Base-by-base conservation (phyloP, 2,797 vertebrate genomes). In the Salmo trutta region DNA sequence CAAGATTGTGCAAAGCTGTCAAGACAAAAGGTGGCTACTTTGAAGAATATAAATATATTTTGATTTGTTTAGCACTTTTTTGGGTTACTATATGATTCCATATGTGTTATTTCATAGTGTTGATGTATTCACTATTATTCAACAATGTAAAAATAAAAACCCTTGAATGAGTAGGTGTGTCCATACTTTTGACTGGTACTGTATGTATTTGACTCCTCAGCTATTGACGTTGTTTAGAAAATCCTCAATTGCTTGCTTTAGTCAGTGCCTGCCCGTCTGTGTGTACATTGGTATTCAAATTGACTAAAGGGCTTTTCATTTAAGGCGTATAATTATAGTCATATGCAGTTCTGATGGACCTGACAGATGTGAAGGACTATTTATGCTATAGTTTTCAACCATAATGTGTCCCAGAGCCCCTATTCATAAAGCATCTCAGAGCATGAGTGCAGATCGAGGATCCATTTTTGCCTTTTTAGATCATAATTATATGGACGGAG, bases 351-450 rank as follows among this genome's bases (percentile, higher is more conserved):
- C 89, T 91, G 86, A 93, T 93, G 92, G 90, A 93, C 93, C 92
- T 92, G 93, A 93, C 93, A 93, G 93, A 94, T 94, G 93, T 92
- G 93, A 94, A 94, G 93, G 92, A 94, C 93, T 94, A 93, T 94
- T 94, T 95, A 93, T 94, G 93, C 94, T 92, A 90, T 92, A 85
- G 91, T 91, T 81, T 65, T 86, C 74, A 86, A 84, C 81, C 80
- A 77, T 80, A 81, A 29, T 75, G 74, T n/a, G 19, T 17, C 67
- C 52, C 27, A n/a, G 29, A 12, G 52, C 59, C n/a, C 21, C 59
- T 62, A 21, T 62, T 62, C n/a, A 21, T 24, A 62, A 62, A 62
- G 10, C 59, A 62, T 62, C 59, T 62, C 59, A 0, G 10, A 21
- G 59, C n/a, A 24, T 19, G 16, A 59, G 54, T 56, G 16, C 54